Base-by-base conservation (phyloP, 2,113 vertebrate species). In the Sander lucioperca region DNA sequence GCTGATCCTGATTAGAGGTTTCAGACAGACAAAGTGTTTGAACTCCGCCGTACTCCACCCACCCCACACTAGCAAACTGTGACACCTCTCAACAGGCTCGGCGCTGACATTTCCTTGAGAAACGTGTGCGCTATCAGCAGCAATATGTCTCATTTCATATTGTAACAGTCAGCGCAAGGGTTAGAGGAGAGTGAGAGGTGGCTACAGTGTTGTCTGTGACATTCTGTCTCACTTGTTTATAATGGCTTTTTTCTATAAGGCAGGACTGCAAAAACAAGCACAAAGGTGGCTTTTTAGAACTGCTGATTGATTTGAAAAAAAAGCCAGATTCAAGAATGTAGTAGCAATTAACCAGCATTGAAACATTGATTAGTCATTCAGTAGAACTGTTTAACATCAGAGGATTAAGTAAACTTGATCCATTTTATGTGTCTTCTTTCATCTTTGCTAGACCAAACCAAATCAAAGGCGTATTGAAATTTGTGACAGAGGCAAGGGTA, bases 51-150 rank as follows among this genome's bases (percentile, higher is more conserved):
- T 68, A 66, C 39, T 43, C 10, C 39, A 1, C 9, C 59, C 75
- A 36, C 71, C 50, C 18, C 13, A 23, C 76, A 36, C 77, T 70
- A 58, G 43, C 25, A 66, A 76, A 36, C 63, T 47, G 23, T 30
- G 68, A 57, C 30, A 54, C 88, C 87, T 85, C 86, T 88, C 86
- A 58, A 89, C 86, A 86, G 85, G 86, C 89, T 93, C 82, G 68
- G 43, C 57, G 30, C 72, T 92, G 91, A 94, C 90, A 93, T 94
- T 96, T 95, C 82, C 69, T 69, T 68, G 68, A 92, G 84, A 92
- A 88, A 89, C n/a, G 69, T 83, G 66, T 43, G 82, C 8, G 56
- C 83, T 83, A 88, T 92, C 90, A 91, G 88, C 92, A 86, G 87
- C 89, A 85, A 86, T 90, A 83, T 72, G 90, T 82, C 86, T 91